Evolutionary conservation across 2,888 invertebrate genomes (phyloP).

Genomic region (Drosophila setosimentum): DNA sequence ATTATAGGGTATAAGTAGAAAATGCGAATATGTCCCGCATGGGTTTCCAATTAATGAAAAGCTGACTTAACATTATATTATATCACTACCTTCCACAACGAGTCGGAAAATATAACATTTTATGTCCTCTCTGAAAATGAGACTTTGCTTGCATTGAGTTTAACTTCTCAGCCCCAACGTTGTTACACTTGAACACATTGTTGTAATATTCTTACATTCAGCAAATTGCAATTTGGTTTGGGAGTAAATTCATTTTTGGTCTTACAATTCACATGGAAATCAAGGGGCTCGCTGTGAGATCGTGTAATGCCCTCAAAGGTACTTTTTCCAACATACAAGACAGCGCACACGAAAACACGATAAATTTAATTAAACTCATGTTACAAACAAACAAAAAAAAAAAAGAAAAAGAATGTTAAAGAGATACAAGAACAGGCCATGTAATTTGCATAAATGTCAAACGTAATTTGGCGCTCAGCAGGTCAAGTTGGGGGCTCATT

Average conservation of each 20-base stretch:
- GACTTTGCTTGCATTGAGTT: neutral
- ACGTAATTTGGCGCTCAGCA: conserved; percentile 52
- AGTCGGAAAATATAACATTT: neutral
- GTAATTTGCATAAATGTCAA: conserved; percentile 60
- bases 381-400: conserved; percentile 7
- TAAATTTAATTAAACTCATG: conserved; percentile 49
- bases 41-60: neutral
- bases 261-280: neutral
- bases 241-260: neutral
- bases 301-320: neutral
- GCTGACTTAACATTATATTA: neutral
- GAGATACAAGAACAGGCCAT: conserved; percentile 15
- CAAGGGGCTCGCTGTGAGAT: conserved; percentile 1
- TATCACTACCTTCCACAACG: neutral
- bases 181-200: neutral
- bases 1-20: neutral
- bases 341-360: conserved; percentile 11
- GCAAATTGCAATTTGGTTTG: neutral
- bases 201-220: neutral
- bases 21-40: neutral
- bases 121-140: neutral
- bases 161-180: neutral
- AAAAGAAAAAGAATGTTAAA: neutral
- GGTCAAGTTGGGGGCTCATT: conserved; percentile 61
- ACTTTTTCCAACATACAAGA: conserved; percentile 1